Conservation (phyloP, 2,113 vertebrate genomes). For the Alligator mississippiensis region DNA sequence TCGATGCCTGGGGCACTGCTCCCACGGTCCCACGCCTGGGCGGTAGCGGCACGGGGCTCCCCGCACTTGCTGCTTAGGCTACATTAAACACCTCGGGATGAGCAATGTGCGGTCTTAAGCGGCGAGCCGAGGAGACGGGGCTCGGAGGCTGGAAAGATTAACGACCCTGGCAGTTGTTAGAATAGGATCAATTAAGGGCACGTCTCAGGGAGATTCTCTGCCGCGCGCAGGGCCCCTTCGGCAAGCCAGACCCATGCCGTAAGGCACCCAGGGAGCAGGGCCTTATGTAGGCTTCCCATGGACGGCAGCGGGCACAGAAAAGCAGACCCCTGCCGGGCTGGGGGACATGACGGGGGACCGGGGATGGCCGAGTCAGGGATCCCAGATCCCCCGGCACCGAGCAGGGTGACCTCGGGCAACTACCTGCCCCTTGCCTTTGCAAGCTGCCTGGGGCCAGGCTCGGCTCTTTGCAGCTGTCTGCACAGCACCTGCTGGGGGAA, state of each 20-base stretch:
- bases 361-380: background rate
- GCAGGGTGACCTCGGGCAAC: background rate
- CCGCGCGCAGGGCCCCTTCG: background rate
- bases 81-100: background rate
- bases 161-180: background rate
- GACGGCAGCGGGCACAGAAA: background rate
- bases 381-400: accelerated
- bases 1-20: background rate
- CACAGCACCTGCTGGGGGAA: background rate
- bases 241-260: no score
- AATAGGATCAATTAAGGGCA: background rate
- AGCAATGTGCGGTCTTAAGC: no score
- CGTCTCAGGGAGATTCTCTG: background rate
- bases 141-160: background rate
- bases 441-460: background rate
- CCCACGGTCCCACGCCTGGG: no score
- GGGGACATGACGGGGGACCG: background rate
- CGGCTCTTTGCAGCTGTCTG: background rate
- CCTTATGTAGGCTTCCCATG: background rate
- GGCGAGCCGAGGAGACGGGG: background rate
- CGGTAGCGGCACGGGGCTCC: background rate
- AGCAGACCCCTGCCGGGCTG: background rate
- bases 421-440: background rate
- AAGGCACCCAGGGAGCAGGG: background rate
- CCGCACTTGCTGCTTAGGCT: background rate